Percentiles rank a stretch among this genome's conserved stretches.
Conservation (phyloP, 2,888 invertebrate genomes). For the Agrotis exclamationis region DNA sequence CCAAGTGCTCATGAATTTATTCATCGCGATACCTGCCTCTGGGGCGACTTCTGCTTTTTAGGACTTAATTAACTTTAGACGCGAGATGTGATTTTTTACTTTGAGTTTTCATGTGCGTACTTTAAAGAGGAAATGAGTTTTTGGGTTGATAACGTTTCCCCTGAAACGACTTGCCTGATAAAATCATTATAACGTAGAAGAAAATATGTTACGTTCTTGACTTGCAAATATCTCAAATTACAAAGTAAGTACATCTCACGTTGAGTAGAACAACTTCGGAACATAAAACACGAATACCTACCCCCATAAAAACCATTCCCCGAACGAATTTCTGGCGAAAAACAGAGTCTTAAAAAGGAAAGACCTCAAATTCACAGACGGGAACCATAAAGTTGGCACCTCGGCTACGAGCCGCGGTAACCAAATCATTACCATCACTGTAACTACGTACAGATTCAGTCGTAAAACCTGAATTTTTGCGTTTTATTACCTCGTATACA, state of each 20-base stretch:
- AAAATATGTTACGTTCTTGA: not conserved
- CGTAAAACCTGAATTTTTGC: slow-evolving; percentile 78
- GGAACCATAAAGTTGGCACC: slow-evolving; percentile 70
- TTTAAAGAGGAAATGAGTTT: slow-evolving; percentile 2
- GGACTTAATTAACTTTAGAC: slow-evolving; percentile 64
- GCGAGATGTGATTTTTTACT: slow-evolving; percentile 53
- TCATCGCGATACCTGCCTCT: slow-evolving; percentile 59
- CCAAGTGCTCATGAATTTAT: slow-evolving; percentile 67
- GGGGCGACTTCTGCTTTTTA: slow-evolving; percentile 60
- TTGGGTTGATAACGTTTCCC: not conserved
- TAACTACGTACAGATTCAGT: slow-evolving; percentile 77
- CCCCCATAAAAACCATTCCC: slow-evolving; percentile 52
- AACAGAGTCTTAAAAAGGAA: slow-evolving; percentile 58
- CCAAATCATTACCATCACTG: slow-evolving; percentile 76
- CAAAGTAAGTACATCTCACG: not conserved
- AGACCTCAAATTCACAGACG: slow-evolving; percentile 61
- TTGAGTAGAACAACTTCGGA: slow-evolving; percentile 20
- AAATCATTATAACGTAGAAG: not conserved
- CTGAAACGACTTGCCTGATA: not conserved
- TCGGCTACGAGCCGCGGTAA: slow-evolving; percentile 67
- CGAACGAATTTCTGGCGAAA: slow-evolving; percentile 36
- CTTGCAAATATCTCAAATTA: not conserved
- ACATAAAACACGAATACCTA: slow-evolving; percentile 53
- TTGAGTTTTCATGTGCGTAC: slow-evolving; percentile 20
- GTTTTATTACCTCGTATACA: slow-evolving; percentile 77